phyloP scores from a whole-genome alignment of 2,888 invertebrate species.

The Chironomus tentans region DNA sequence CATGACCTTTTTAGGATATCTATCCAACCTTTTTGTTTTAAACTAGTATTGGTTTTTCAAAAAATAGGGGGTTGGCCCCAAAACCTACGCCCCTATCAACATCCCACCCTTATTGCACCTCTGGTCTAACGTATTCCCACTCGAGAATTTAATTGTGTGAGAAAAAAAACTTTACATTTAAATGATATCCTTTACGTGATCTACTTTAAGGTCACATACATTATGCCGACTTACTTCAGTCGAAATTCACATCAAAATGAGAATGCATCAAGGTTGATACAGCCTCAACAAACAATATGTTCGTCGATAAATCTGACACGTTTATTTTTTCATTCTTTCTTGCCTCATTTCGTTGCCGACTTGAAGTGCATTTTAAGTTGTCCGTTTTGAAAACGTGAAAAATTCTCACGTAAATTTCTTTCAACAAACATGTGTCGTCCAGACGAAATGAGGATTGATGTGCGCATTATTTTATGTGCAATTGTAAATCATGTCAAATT shows the following conservation, averaged over 20 bases:
- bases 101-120: no score
- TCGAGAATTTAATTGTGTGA: not conserved
- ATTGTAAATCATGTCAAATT: not conserved
- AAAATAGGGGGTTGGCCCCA: no score
- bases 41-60: no score
- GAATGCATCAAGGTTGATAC: not conserved
- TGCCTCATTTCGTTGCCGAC: conserved; percentile 34
- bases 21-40: no score
- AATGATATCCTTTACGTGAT: conserved; percentile 8
- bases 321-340: conserved; percentile 46
- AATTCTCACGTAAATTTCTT: conserved; percentile 3
- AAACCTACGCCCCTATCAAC: no score
- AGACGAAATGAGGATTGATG: not conserved
- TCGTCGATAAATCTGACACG: not conserved
- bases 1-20: no score
- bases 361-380: conserved; percentile 52
- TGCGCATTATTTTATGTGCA: not conserved
- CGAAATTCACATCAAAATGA: no score
- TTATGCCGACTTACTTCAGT: not conserved
- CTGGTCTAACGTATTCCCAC: not conserved
- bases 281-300: not conserved
- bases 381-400: not conserved
- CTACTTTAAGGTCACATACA: not conserved
- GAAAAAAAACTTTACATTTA: not conserved
- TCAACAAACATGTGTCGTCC: not conserved